Percentiles rank a stretch among this genome's conserved stretches.
phyloP scores from a whole-genome alignment of 2,888 invertebrate species.

The Limenitis camilla region DNA sequence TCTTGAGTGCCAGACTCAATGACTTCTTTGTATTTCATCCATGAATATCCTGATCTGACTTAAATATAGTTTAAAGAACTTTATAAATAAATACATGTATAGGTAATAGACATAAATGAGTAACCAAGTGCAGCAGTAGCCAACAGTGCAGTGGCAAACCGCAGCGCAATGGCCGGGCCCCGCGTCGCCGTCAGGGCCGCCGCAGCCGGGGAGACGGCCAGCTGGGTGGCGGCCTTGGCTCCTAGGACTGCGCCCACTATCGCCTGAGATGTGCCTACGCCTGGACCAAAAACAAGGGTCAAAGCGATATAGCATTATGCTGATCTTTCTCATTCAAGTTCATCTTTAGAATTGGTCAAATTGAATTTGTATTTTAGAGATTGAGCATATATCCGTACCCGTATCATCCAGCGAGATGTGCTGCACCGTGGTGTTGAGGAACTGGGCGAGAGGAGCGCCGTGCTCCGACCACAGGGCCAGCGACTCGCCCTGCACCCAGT shows the following conservation, averaged over 20 bases:
- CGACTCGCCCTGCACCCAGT: slow-evolving; percentile 45
- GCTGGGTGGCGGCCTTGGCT: slow-evolving; percentile 56
- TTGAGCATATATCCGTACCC: slow-evolving; percentile 24
- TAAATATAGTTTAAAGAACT: too few relatives aligned
- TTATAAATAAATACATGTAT: too few relatives aligned
- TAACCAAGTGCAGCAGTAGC: slow-evolving; percentile 44
- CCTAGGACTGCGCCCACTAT: slow-evolving; percentile 55
- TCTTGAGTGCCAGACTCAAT: too few relatives aligned
- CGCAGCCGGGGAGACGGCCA: slow-evolving; percentile 46
- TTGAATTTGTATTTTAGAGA: background rate
- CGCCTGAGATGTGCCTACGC: slow-evolving; percentile 43
- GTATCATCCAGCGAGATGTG: slow-evolving; percentile 30
- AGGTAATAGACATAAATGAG: slow-evolving; percentile 1
- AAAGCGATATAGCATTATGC: too few relatives aligned
- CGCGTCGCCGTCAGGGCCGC: slow-evolving; percentile 18
- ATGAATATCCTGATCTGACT: too few relatives aligned
- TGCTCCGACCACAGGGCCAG: slow-evolving; percentile 44
- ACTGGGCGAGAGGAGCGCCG: slow-evolving; percentile 46
- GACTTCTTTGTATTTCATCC: too few relatives aligned
- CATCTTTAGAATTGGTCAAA: too few relatives aligned
- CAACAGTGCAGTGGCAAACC: slow-evolving; percentile 43
- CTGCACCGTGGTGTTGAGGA: slow-evolving; percentile 51
- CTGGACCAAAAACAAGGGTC: too few relatives aligned
- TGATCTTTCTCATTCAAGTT: too few relatives aligned
- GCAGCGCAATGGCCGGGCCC: slow-evolving; percentile 48